Evolutionary conservation across 2,797 vertebrate genomes (phyloP).

Genomic region (Scomberomorus guttatus): DNA sequence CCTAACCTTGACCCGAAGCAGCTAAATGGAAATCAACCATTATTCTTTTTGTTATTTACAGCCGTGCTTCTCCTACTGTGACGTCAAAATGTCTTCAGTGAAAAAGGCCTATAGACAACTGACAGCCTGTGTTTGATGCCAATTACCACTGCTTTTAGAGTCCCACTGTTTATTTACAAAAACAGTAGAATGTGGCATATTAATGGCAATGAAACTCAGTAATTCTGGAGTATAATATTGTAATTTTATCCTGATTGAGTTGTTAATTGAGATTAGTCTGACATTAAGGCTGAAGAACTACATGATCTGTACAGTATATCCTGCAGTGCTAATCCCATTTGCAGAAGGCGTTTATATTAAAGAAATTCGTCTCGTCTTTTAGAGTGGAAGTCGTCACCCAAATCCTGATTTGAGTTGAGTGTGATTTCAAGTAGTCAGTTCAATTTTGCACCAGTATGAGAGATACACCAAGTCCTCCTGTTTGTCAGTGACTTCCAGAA

Average conservation of each 20-base stretch:
- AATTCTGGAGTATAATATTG: not conserved
- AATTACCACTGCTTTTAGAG: not conserved
- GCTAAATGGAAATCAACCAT: too few species aligned
- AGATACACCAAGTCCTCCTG: not conserved
- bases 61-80: too few species aligned
- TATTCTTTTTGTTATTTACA: too few species aligned
- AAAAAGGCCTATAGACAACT: too few species aligned
- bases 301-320: not conserved
- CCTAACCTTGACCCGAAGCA: too few species aligned
- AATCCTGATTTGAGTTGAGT: not conserved
- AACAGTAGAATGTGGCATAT: not conserved
- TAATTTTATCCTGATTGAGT: slow-evolving; percentile 5
- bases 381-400: not conserved
- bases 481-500: not conserved
- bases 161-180: not conserved
- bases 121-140: not conserved
- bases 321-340: slow-evolving; percentile 1
- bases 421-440: not conserved
- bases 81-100: too few species aligned
- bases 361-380: not conserved
- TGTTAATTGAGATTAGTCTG: slow-evolving; percentile 3
- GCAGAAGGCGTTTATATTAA: not conserved
- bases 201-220: not conserved
- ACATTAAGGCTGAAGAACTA: not conserved
- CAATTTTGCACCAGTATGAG: not conserved